phyloP scores from a whole-genome alignment of 2,888 invertebrate species.

The Nymphalis urticae region DNA sequence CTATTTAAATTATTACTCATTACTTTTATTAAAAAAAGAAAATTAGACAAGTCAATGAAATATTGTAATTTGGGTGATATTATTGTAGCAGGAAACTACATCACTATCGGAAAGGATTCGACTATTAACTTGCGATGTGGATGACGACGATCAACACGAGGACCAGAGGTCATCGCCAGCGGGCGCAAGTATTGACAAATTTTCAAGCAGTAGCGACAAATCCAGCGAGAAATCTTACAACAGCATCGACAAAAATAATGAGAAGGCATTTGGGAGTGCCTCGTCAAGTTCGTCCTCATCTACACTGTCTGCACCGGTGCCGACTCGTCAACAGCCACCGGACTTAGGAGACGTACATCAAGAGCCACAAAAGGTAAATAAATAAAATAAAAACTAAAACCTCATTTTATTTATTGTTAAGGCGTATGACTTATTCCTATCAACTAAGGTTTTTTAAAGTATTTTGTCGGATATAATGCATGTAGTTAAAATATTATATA shows the following conservation, averaged over 20 bases:
- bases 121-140: constrained; percentile 92
- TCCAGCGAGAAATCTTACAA: constrained; percentile 71
- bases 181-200: constrained; percentile 84
- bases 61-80: neutral
- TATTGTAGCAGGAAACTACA: constrained; percentile 82
- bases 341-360: constrained; percentile 72
- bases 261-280: constrained; percentile 80
- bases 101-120: constrained; percentile 93
- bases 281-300: constrained; percentile 75
- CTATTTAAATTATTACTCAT: too few relatives aligned
- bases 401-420: too few relatives aligned
- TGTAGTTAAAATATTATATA: too few relatives aligned
- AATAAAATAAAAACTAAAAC: too few relatives aligned
- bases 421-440: too few relatives aligned
- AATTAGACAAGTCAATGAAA: neutral
- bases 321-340: constrained; percentile 63
- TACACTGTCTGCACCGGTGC: constrained; percentile 59
- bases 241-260: constrained; percentile 81
- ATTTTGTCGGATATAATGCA: too few relatives aligned
- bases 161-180: constrained; percentile 84
- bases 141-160: constrained; percentile 80
- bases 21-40: neutral
- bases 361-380: constrained; percentile 64
- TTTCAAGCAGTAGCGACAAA: constrained; percentile 79
- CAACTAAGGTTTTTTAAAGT: too few relatives aligned